These are phyloP conservation scores for Cryptophagus acutangulus DNA, from an alignment of 2,888 invertebrate genomes.

Conservation along the genomic window DNA sequence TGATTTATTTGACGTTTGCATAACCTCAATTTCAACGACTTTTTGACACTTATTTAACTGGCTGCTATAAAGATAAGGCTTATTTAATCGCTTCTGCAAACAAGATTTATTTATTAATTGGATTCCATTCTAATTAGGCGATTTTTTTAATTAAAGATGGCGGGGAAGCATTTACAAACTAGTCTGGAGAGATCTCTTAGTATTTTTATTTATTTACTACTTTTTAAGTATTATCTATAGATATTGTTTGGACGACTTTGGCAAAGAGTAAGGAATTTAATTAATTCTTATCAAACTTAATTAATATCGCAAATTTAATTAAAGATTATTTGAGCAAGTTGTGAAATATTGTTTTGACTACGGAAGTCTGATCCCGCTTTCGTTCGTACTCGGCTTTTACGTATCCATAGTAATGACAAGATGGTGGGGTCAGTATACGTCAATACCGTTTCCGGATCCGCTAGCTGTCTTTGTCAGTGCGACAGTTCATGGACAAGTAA, in stretches of 20 bases:
- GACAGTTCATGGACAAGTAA: slow-evolving; percentile 73
- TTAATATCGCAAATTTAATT: slow-evolving; percentile 23
- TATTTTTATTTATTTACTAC: slow-evolving; percentile 76
- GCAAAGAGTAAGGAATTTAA: slow-evolving; percentile 65
- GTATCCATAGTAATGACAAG: slow-evolving; percentile 88
- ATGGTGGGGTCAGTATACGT: slow-evolving; percentile 85
- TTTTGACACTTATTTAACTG: no score
- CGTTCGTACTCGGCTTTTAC: slow-evolving; percentile 92
- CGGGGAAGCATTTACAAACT: slow-evolving; percentile 91
- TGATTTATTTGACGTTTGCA: no score
- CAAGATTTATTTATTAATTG: background rate
- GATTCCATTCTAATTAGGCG: background rate
- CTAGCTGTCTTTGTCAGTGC: slow-evolving; percentile 82
- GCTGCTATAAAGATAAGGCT: no score
- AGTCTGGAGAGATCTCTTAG: slow-evolving; percentile 82
- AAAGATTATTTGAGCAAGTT: slow-evolving; percentile 74
- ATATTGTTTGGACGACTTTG: slow-evolving; percentile 59
- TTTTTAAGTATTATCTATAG: slow-evolving; percentile 73
- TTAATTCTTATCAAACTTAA: background rate
- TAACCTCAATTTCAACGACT: no score
- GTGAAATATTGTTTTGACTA: slow-evolving; percentile 82
- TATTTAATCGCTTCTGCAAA: no score
- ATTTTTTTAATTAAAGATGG: slow-evolving; percentile 62
- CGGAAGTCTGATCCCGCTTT: slow-evolving; percentile 83
- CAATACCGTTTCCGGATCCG: slow-evolving; percentile 83